Conservation (phyloP, 35 echinoderm and acorn worm species). For the Ophioderma brevispina region DNA sequence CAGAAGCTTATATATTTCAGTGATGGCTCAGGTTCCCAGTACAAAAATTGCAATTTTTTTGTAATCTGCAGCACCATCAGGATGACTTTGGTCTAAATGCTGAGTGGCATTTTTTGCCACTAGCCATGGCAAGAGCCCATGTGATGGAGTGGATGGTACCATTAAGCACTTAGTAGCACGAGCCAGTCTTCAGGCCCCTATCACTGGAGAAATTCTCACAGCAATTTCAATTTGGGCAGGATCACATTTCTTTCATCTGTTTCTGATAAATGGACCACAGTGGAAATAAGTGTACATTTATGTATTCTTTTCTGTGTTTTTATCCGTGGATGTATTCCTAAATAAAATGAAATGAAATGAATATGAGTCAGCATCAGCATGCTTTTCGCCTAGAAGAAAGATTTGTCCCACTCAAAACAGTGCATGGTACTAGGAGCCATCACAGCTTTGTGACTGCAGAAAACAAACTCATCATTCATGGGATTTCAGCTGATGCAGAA, state of each 20-base stretch:
- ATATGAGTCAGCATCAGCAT: not conserved
- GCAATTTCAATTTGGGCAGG: not conserved
- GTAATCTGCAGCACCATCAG: constrained; percentile 43
- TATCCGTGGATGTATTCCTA: too few relatives aligned
- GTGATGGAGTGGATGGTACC: constrained; percentile 80
- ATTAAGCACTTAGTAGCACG: constrained; percentile 42
- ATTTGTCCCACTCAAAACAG: not conserved
- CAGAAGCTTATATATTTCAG: constrained; percentile 49
- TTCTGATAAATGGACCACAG: not conserved
- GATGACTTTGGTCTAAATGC: constrained; percentile 36
- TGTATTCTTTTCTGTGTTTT: too few relatives aligned
- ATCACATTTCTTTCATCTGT: not conserved
- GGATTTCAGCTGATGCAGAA: not conserved
- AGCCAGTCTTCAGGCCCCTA: constrained; percentile 33
- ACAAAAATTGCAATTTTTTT: constrained; percentile 56
- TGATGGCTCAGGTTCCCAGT: constrained; percentile 57
- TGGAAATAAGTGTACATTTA: too few relatives aligned
- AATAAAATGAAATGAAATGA: too few relatives aligned
- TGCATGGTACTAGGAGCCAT: not conserved
- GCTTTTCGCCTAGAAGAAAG: not conserved
- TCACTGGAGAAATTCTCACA: not conserved
- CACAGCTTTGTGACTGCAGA: not conserved
- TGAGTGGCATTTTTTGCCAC: constrained; percentile 77
- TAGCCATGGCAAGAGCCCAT: constrained; percentile 55
- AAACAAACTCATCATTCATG: not conserved